A percentile compares a stretch with the other conserved stretches of the same genome.
phyloP scores from a whole-genome alignment of 2,888 invertebrate species.

The Exocentrus adspersus region DNA sequence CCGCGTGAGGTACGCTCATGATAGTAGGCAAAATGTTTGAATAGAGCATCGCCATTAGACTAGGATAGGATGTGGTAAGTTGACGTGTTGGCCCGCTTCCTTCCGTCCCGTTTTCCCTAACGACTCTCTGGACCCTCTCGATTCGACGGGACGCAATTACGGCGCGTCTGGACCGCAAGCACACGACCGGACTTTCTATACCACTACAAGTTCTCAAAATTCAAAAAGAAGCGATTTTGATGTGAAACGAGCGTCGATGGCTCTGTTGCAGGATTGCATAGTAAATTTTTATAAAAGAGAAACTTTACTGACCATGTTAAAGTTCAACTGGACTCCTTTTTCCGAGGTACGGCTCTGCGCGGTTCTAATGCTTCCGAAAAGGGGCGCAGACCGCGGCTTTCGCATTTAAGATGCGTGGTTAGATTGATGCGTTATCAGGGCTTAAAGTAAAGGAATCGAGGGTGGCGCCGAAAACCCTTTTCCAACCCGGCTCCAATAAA shows the following conservation, averaged over 20 bases:
- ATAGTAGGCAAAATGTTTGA: slow-evolving; percentile 29
- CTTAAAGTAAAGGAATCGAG: no score
- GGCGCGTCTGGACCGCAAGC: slow-evolving; percentile 4
- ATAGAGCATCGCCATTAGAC: slow-evolving; percentile 27
- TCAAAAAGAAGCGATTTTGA: no score
- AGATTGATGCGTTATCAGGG: slow-evolving; percentile 8
- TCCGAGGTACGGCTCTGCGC: not conserved
- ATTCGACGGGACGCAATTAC: slow-evolving; percentile 27
- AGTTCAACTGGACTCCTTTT: no score
- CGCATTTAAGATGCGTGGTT: slow-evolving; percentile 8
- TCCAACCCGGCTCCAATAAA: slow-evolving; percentile 1
- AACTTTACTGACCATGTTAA: no score
- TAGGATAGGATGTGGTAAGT: slow-evolving; percentile 35
- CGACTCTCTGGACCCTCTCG: slow-evolving; percentile 26
- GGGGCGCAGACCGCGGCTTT: not conserved
- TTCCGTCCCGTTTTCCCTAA: slow-evolving; percentile 22
- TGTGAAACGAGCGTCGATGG: no score
- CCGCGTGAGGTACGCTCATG: no score
- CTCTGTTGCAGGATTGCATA: no score
- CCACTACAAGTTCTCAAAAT: no score
- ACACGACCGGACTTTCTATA: not conserved
- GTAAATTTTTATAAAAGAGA: no score
- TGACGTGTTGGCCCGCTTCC: slow-evolving; percentile 31
- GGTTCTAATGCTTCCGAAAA: slow-evolving; percentile 2
- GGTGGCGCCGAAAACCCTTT: slow-evolving; percentile 4